Base-by-base conservation (phyloP, 2,797 vertebrate species). In the Vipera latastei region DNA sequence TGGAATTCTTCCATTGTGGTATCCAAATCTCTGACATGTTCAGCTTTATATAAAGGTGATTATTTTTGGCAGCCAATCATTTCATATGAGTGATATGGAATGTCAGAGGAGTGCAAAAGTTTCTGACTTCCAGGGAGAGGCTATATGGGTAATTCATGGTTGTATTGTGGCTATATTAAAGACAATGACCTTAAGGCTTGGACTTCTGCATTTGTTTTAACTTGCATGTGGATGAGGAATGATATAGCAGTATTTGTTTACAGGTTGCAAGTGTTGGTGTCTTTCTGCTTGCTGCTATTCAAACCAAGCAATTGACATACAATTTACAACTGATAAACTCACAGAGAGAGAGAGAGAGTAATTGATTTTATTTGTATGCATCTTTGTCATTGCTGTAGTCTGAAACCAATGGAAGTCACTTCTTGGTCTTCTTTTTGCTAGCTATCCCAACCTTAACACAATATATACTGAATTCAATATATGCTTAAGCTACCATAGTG, bases 21-120 rank as follows among this genome's bases (percentile, higher is more conserved):
- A 12, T 89, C 91, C 86, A 32, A 69, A 93, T 89, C 51, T 0
- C 0, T 95, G 94, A 95, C 93, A 90, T 95, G 92, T 96, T 94
- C 92, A 89, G 57, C 90, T 93, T 94, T 96, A 95, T 96, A 95
- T 95, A 95, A 0, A 91, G 86, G 88, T 92, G 90, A 89, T 55
- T 96, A 92, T 96, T 96, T 96, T 55, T 93, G 93, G 3, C 44
- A 93, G 89, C 63, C 92, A 38, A 12, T 92, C 20, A 3, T 95
- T 96, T 92, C 91, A 0, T 95, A 92, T 95, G 93, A n/a, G 13
- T 83, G 93, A 59, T 59, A 16, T 32, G 56, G 59, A 20, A 78
- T 95, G 94, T 94, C 87, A 94, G 88, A 91, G 95, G 61, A 9
- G 92, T 87, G 25, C 88, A 91, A 92, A 94, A 90, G 48, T 65